These are phyloP conservation scores for Teleiodes luculella DNA, from an alignment of 2,888 invertebrate genomes.

Conservation along the genomic window DNA sequence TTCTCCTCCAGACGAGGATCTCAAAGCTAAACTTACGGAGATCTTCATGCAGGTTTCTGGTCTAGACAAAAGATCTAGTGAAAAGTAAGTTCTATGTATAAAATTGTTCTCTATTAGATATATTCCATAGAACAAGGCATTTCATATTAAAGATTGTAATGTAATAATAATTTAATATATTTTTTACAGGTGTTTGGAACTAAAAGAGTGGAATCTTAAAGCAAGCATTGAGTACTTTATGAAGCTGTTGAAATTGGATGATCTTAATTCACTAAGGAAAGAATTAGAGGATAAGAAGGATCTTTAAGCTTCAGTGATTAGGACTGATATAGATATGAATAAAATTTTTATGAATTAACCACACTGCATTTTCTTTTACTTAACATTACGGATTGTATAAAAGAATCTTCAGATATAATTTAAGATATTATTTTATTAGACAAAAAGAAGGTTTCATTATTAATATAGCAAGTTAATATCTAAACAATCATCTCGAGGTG, in stretches of 20 bases:
- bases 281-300: conserved; percentile 1
- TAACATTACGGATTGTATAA: background rate
- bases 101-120: too few relatives aligned
- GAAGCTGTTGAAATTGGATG: conserved; percentile 45
- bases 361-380: background rate
- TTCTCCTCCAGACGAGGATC: conserved; percentile 46
- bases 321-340: too few relatives aligned
- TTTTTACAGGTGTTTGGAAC: conserved; percentile 79
- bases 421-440: background rate
- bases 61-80: conserved; percentile 39
- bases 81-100: conserved; percentile 49
- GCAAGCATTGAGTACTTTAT: conserved; percentile 55
- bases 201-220: conserved; percentile 81
- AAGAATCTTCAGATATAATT: background rate
- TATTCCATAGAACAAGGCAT: too few relatives aligned
- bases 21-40: conserved; percentile 44
- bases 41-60: conserved; percentile 58
- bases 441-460: background rate
- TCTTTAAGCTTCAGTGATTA: too few relatives aligned
- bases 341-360: background rate
- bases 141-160: too few relatives aligned
- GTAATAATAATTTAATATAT: background rate
- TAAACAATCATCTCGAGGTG: conserved; percentile 99
- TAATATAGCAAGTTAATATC: background rate
- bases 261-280: conserved; percentile 30